Evolutionary conservation across 1,140 invertebrate genomes (phyloP).

Genomic region (Hyposmocoma kahamanoa): DNA sequence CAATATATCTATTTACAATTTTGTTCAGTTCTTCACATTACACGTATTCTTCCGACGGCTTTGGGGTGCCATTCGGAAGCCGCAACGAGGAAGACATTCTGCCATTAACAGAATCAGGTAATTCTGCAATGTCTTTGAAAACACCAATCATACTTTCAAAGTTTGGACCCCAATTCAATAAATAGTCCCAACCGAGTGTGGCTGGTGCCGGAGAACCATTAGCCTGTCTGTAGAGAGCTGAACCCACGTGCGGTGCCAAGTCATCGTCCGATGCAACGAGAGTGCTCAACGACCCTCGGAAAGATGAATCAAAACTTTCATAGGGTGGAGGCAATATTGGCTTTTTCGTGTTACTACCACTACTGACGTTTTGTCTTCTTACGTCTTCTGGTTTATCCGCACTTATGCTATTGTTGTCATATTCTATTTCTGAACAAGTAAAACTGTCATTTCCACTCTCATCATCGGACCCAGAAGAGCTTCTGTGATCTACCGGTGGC

Average conservation of each 20-base stretch:
- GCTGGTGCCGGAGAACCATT: constrained; percentile 83
- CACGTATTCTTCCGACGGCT: constrained; percentile 88
- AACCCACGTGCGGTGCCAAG: constrained; percentile 81
- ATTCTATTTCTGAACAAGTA: constrained; percentile 98
- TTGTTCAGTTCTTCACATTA: constrained; percentile 43
- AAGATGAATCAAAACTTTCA: constrained; percentile 94
- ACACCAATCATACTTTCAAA: constrained; percentile 96
- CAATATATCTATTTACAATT: constrained; percentile 35
- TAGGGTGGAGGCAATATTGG: constrained; percentile 83
- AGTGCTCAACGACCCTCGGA: constrained; percentile 93
- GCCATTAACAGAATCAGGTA: constrained; percentile 86
- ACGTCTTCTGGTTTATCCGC: constrained; percentile 85
- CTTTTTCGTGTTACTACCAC: constrained; percentile 76
- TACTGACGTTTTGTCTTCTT: constrained; percentile 75
- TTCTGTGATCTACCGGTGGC: constrained; percentile 82
- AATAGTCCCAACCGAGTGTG: constrained; percentile 92
- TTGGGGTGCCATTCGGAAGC: constrained; percentile 79
- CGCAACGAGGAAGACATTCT: constrained; percentile 78
- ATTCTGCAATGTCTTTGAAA: constrained; percentile 95
- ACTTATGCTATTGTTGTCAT: constrained; percentile 90
- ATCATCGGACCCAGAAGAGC: constrained; percentile 89
- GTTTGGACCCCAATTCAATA: constrained; percentile 96
- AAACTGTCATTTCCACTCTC: constrained; percentile 98
- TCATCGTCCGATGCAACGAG: constrained; percentile 95
- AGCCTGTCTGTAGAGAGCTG: constrained; percentile 82